phyloP scores from a whole-genome alignment of 2,888 invertebrate genomes.

The Suillia variegata region DNA sequence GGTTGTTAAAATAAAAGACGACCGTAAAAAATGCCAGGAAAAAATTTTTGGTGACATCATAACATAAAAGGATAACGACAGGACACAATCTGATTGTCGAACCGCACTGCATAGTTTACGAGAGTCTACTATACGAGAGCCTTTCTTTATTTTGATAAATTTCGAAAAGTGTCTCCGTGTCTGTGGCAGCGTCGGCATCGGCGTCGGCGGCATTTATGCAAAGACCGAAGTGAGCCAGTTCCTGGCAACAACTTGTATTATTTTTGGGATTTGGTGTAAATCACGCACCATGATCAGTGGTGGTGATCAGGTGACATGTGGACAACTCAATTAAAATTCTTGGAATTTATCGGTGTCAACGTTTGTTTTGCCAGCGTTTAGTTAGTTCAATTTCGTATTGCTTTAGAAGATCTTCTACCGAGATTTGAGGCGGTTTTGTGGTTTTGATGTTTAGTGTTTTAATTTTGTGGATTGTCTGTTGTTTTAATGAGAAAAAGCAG shows the following conservation, averaged over 20 bases:
- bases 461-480: constrained; percentile 4
- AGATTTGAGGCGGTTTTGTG: constrained; percentile 40
- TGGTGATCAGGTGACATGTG: constrained; percentile 3
- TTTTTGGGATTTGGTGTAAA: constrained; percentile 46
- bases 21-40: too few species aligned
- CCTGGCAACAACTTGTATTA: constrained; percentile 44
- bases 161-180: background rate
- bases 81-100: constrained; percentile 1
- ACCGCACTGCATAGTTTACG: constrained; percentile 14
- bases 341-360: constrained; percentile 39
- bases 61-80: constrained; percentile 24
- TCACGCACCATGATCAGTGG: constrained; percentile 39
- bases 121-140: constrained; percentile 16
- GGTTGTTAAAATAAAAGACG: too few species aligned
- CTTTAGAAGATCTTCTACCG: background rate
- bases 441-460: constrained; percentile 36
- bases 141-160: background rate
- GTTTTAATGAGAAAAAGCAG: constrained; percentile 9
- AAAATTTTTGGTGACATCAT: constrained; percentile 30
- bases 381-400: background rate
- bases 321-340: constrained; percentile 51
- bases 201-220: background rate
- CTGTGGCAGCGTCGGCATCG: too few species aligned
- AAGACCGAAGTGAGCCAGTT: constrained; percentile 30
- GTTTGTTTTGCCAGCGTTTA: too few species aligned